A percentile compares a stretch with the other conserved stretches of the same genome.
phyloP scores from a whole-genome alignment of 2,888 invertebrate genomes.

The Harmothoe impar region DNA sequence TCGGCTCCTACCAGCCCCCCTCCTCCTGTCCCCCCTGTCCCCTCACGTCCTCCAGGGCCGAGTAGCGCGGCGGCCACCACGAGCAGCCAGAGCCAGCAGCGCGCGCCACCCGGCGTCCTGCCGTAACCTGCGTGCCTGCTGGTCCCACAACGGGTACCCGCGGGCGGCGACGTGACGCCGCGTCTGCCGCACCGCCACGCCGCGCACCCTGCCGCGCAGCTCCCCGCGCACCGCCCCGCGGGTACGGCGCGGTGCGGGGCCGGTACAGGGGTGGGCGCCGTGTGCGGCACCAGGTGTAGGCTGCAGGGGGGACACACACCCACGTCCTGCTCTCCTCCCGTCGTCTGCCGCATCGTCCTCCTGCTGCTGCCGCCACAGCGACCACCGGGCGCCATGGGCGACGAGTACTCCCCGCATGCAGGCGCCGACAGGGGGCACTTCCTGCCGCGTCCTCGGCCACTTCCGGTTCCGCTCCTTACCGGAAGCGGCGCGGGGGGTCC shows the following conservation, averaged over 20 bases:
- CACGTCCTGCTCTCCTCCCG: too few species aligned
- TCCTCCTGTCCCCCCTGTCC: too few species aligned
- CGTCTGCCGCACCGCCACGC: neutral
- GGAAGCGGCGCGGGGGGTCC: neutral
- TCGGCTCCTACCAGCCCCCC: neutral
- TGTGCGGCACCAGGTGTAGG: neutral
- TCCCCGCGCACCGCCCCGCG: neutral
- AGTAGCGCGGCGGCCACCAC: too few species aligned
- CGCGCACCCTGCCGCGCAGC: neutral
- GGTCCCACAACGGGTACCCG: too few species aligned
- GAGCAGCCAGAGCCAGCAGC: neutral
- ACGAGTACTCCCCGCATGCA: constrained; percentile 8
- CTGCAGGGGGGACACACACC: too few species aligned
- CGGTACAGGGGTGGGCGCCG: neutral
- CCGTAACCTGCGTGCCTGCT: neutral
- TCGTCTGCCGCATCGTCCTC: too few species aligned
- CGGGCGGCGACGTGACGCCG: too few species aligned
- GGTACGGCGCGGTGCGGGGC: too few species aligned
- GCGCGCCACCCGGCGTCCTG: neutral
- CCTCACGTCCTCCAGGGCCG: neutral
- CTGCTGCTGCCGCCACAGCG: neutral
- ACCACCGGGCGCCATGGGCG: constrained; percentile 35
- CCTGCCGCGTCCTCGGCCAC: neutral
- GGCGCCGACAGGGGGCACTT: neutral
- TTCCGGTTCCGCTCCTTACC: neutral